These are phyloP conservation scores for Mesodorylaimus sp. DNA, from an alignment of 2,888 invertebrate genomes.

Conservation along the genomic window DNA sequence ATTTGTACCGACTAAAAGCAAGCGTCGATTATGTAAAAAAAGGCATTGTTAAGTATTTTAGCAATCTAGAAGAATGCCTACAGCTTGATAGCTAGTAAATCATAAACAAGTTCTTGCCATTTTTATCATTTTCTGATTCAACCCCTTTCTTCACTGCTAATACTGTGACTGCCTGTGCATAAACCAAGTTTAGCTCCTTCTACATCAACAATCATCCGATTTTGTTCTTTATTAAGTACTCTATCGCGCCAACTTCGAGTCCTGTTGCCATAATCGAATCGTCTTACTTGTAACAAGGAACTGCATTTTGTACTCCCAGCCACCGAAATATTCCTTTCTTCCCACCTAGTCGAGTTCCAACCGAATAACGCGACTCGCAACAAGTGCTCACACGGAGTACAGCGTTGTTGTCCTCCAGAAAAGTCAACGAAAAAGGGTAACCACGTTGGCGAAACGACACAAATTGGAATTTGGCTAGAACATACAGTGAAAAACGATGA, in stretches of 20 bases:
- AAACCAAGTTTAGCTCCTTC: too few relatives aligned
- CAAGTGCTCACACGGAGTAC: background rate
- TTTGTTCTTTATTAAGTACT: too few relatives aligned
- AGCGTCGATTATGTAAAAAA: too few relatives aligned
- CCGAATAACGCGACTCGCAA: slow-evolving; percentile 3
- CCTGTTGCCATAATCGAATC: too few relatives aligned
- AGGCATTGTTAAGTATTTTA: too few relatives aligned
- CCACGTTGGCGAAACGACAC: slow-evolving; percentile 9
- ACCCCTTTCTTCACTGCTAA: background rate
- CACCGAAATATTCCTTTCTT: slow-evolving; percentile 1
- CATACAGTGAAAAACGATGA: too few relatives aligned
- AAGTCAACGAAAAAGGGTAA: slow-evolving; percentile 1
- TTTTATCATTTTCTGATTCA: background rate
- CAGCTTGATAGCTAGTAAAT: too few relatives aligned
- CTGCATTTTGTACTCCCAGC: slow-evolving; percentile 7
- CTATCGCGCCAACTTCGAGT: too few relatives aligned
- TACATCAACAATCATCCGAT: too few relatives aligned
- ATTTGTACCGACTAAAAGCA: too few relatives aligned
- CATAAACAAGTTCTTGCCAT: background rate
- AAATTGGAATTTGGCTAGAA: slow-evolving; percentile 8
- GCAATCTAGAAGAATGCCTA: too few relatives aligned
- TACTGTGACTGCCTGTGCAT: too few relatives aligned
- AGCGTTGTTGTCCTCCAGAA: background rate
- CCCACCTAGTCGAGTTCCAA: slow-evolving; percentile 1
- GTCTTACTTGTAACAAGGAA: slow-evolving; percentile 7